Conservation (phyloP, 2,888 invertebrate genomes). For the Escarpia spicata region DNA sequence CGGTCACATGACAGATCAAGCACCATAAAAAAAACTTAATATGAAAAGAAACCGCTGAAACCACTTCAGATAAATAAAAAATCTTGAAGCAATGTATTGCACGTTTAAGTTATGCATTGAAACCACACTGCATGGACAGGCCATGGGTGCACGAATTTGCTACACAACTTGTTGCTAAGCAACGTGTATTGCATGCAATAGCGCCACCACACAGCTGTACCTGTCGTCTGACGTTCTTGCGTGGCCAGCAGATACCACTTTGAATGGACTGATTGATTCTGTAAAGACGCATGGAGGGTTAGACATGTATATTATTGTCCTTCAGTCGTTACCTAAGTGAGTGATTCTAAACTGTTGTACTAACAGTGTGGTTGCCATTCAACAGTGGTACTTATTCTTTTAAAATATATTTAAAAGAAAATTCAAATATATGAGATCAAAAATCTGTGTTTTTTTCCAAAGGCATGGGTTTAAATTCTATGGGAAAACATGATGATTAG, state of each 20-base stretch:
- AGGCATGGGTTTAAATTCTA: neutral
- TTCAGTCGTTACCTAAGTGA: neutral
- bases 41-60: neutral
- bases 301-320: neutral
- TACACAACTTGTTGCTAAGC: slow-evolving; percentile 16
- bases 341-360: no score
- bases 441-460: neutral
- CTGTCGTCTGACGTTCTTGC: neutral
- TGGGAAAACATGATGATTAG: neutral
- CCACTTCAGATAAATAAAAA: no score
- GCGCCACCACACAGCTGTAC: neutral
- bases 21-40: neutral
- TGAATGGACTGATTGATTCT: neutral
- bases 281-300: neutral
- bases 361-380: neutral
- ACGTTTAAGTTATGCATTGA: neutral
- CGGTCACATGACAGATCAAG: neutral
- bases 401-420: neutral
- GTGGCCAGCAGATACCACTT: neutral
- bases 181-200: neutral
- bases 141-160: neutral
- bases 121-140: neutral
- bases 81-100: neutral
- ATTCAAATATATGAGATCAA: neutral
- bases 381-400: neutral